Base-by-base conservation (phyloP, 2,797 vertebrate species). In the Sparus aurata region DNA sequence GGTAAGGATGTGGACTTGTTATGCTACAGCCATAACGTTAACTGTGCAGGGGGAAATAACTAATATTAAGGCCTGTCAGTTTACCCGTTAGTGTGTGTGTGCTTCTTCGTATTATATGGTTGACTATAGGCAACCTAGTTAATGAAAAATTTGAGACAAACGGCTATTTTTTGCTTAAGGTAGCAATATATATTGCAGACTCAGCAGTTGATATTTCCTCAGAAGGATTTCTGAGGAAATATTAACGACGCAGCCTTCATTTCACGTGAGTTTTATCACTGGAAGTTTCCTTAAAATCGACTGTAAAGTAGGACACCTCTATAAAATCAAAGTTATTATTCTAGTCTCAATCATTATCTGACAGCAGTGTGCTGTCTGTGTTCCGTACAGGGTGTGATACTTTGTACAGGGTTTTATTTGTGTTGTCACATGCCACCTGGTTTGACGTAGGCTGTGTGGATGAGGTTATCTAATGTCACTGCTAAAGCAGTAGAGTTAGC, bases 391-490 rank as follows among this genome's bases (percentile, higher is more conserved):
- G n/a, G 4, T 23, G 15, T 11, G 61, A 27, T 52, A 16, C 46
- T 34, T 34, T 18, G 30, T 41, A 16, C 38, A 16, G n/a, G 38
- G 25, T 1, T 34, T 22, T 66, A 15, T 25, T 53, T 60, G 38
- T 45, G 64, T 53, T 58, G 22, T 75, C 55, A 67, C 54, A 23
- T 67, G 55, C n/a, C 53, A n/a, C 55, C 55, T 47, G 45, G 13
- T 54, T 10, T 41, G 47, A 38, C 27, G 65, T 60, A 38, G 38
- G 38, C 38, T 38, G 46, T 12, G 57, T 43, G 15, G 57, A 1
- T 23, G 43, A 74, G 52, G 43, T 65, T 53, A 38, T 61, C 30
- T 71, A 6, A 5, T 49, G 47, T 43, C 22, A 43, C 2, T 22
- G n/a, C 12, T 45, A 8, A 18, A 11, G 70, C 49, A 53, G 38